phyloP scores from a whole-genome alignment of 2,888 invertebrate species.

The Hyppa rectilinea region DNA sequence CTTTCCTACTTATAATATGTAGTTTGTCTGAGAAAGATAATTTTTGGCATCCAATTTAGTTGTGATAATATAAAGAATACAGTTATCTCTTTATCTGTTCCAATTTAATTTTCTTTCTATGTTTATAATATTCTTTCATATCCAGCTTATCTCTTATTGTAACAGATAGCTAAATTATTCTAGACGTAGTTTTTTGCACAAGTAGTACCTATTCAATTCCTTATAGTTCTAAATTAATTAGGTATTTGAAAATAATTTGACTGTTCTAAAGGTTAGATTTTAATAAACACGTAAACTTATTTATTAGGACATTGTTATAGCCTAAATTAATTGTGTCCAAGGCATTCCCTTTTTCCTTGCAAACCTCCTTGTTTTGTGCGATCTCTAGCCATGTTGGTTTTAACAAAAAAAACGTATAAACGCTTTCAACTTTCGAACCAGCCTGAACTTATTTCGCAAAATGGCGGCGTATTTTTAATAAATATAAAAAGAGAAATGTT shows the following conservation, averaged over 20 bases:
- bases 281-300: too few species aligned
- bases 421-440: slow-evolving; percentile 3
- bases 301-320: neutral
- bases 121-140: neutral
- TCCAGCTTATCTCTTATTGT: neutral
- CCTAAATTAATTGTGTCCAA: neutral
- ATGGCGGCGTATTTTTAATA: slow-evolving; percentile 30
- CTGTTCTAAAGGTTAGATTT: too few species aligned
- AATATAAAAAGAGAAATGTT: slow-evolving; percentile 37
- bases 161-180: neutral
- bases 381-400: neutral
- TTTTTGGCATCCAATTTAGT: slow-evolving; percentile 14
- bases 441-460: neutral
- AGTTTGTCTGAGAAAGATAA: slow-evolving; percentile 7
- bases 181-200: neutral
- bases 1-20: neutral
- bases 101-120: neutral
- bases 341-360: neutral
- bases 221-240: neutral
- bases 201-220: neutral
- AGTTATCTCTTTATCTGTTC: neutral
- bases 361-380: neutral
- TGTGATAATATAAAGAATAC: slow-evolving; percentile 2
- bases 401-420: slow-evolving; percentile 8
- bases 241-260: neutral